Percentiles rank a stretch among this genome's conserved stretches.
Conservation (phyloP, 2,113 vertebrate species). For the Clinocottus analis region DNA sequence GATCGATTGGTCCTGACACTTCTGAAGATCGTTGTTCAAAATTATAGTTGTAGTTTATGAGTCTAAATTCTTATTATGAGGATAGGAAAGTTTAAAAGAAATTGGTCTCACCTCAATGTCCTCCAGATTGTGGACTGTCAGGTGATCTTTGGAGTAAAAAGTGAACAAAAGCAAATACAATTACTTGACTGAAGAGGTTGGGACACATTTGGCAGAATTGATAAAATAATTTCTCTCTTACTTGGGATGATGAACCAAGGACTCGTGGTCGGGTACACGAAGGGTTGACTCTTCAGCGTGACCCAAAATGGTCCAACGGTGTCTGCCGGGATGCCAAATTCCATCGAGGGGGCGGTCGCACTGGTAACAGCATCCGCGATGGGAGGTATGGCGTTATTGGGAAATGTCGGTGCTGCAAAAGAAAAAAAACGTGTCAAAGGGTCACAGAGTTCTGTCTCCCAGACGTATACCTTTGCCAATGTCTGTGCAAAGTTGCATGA, state of each 20-base stretch:
- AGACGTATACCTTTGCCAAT: too few relatives aligned
- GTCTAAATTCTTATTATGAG: not conserved
- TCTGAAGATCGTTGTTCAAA: too few relatives aligned
- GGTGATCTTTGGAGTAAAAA: conserved; percentile 29
- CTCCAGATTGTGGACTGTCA: not conserved
- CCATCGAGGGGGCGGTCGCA: rapidly evolving
- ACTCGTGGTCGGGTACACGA: conserved; percentile 45
- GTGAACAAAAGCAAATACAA: not conserved
- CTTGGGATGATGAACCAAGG: conserved; percentile 68
- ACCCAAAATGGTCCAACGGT: conserved; percentile 43
- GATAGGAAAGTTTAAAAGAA: not conserved
- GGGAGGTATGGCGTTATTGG: conserved; percentile 30
- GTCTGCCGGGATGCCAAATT: not conserved
- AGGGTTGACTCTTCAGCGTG: conserved; percentile 40
- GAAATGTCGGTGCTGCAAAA: conserved; percentile 23
- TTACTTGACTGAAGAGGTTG: not conserved
- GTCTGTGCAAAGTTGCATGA: too few relatives aligned
- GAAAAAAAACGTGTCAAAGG: not conserved
- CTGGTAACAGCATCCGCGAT: rapidly evolving
- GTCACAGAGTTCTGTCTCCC: not conserved
- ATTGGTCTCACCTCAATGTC: conserved; percentile 34
- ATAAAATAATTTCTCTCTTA: conserved; percentile 10
- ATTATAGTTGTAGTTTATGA: too few relatives aligned
- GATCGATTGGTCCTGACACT: not conserved
- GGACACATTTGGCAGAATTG: not conserved